Conservation (phyloP, 2,113 vertebrate species). For the Toxotes jaculatrix region DNA sequence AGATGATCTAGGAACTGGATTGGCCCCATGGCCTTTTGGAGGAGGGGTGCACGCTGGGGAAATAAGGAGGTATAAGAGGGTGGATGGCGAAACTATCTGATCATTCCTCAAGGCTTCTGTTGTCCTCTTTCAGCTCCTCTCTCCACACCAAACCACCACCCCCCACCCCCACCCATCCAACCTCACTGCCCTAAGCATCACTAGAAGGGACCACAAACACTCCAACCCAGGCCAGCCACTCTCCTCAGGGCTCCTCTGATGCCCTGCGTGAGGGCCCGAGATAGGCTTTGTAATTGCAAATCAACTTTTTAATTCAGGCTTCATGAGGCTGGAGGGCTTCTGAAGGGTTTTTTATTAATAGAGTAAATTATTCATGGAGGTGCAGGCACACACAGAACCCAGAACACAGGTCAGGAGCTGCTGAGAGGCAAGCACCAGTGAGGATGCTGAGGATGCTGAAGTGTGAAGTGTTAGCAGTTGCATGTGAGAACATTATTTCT, state of each 20-base stretch:
- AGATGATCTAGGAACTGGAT: slow-evolving; percentile 50
- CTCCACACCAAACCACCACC: background rate
- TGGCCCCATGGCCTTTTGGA: slow-evolving; percentile 18
- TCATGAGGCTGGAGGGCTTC: slow-evolving; percentile 75
- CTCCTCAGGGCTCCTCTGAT: slow-evolving; percentile 59
- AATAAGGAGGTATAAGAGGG: slow-evolving; percentile 10
- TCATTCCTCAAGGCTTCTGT: slow-evolving; percentile 34
- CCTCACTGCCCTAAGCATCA: slow-evolving; percentile 44
- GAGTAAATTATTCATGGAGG: slow-evolving; percentile 83
- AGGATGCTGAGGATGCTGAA: slow-evolving; percentile 46
- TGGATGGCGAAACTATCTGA: slow-evolving; percentile 7
- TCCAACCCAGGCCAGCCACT: slow-evolving; percentile 25
- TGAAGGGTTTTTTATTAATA: slow-evolving; percentile 81
- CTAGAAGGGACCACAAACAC: slow-evolving; percentile 58
- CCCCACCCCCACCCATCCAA: background rate
- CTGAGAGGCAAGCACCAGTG: slow-evolving; percentile 57
- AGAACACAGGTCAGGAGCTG: slow-evolving; percentile 75
- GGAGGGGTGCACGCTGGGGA: background rate
- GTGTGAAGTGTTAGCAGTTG: slow-evolving; percentile 62
- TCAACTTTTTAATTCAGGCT: slow-evolving; percentile 84
- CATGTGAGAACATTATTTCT: slow-evolving; percentile 51
- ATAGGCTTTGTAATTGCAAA: slow-evolving; percentile 82
- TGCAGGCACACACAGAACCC: slow-evolving; percentile 60
- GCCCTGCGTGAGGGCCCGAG: slow-evolving; percentile 56
- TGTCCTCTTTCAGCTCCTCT: slow-evolving; percentile 40